Conservation (phyloP, 2,797 vertebrate genomes). For the Alcedo quadribrachys region DNA sequence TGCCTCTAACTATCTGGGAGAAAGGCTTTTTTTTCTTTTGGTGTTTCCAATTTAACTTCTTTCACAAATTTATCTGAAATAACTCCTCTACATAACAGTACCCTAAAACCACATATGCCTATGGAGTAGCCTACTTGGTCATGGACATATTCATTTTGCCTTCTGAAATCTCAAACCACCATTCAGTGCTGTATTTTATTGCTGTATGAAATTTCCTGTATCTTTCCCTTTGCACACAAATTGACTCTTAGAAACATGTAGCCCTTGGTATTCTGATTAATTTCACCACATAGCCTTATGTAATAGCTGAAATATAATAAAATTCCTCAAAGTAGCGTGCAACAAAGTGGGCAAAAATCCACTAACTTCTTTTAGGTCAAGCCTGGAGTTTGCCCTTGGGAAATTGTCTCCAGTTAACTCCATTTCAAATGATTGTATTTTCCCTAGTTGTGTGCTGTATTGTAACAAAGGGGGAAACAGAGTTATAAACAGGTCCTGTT, state of each 20-base stretch:
- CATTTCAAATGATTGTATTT: not conserved
- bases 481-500: not conserved
- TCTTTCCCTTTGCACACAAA: not conserved
- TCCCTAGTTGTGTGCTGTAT: not conserved
- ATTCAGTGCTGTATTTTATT: not conserved
- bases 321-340: not conserved
- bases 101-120: not conserved
- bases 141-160: not conserved
- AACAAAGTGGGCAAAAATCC: not conserved
- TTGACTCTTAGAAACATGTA: not conserved
- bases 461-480: not conserved
- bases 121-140: not conserved
- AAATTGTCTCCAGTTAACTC: not conserved
- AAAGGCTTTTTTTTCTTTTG: not conserved
- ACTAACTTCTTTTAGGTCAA: not conserved
- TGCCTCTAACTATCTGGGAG: not conserved
- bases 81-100: not conserved
- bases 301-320: not conserved
- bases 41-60: not conserved
- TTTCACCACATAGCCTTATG: not conserved
- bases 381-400: not conserved
- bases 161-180: not conserved
- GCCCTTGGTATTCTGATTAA: not conserved
- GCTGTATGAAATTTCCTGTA: not conserved
- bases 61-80: not conserved